phyloP scores from a whole-genome alignment of 2,888 invertebrate species.

The Automeris io region DNA sequence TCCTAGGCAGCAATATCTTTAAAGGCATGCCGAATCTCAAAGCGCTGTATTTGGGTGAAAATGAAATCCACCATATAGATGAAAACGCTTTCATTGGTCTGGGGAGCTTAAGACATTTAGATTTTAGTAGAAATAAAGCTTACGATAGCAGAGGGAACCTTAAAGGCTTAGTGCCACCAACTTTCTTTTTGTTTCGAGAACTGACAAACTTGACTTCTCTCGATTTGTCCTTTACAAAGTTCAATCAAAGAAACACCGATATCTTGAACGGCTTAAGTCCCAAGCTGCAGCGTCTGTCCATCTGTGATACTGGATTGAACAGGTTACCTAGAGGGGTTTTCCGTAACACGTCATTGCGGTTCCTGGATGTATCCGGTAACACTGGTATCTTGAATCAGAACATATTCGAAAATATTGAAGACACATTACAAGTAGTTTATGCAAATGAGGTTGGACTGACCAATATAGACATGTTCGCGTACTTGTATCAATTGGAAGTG shows the following conservation, averaged over 20 bases:
- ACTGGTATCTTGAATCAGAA: constrained; percentile 41
- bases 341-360: constrained; percentile 48
- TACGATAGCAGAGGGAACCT: constrained; percentile 21
- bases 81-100: constrained; percentile 53
- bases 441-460: constrained; percentile 57
- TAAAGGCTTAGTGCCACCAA: constrained; percentile 24
- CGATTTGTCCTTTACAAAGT: constrained; percentile 45
- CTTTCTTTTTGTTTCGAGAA: constrained; percentile 20
- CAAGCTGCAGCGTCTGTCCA: constrained; percentile 39
- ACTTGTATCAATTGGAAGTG: constrained; percentile 55
- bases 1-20: constrained; percentile 56
- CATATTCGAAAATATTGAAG: constrained; percentile 55
- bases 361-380: constrained; percentile 77
- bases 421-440: constrained; percentile 57
- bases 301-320: constrained; percentile 62
- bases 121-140: constrained; percentile 64
- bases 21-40: constrained; percentile 55
- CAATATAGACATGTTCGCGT: constrained; percentile 42
- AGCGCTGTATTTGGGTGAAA: constrained; percentile 72
- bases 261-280: constrained; percentile 28
- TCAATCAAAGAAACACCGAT: constrained; percentile 26
- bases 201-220: constrained; percentile 35
- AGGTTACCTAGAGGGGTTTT: constrained; percentile 51
- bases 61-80: constrained; percentile 59
- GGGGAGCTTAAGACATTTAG: constrained; percentile 59